phyloP scores from a whole-genome alignment of 2,797 vertebrate genomes.

The Pipistrellus nathusii region DNA sequence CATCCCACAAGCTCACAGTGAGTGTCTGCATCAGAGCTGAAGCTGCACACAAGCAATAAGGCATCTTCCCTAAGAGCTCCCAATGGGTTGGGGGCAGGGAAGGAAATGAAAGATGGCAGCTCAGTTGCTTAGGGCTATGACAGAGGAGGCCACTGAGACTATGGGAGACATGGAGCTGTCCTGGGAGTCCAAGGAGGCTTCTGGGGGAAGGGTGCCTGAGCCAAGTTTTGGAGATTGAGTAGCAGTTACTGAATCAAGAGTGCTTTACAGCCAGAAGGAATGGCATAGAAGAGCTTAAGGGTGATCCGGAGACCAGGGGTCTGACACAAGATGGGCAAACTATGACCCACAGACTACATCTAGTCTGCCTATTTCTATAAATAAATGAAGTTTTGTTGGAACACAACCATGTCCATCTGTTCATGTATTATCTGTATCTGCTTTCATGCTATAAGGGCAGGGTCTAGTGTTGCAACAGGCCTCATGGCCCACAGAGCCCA shows the following conservation, averaged over 20 bases:
- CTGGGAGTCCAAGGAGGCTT: neutral
- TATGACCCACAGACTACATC: neutral
- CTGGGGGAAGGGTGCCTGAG: neutral
- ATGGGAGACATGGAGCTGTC: neutral
- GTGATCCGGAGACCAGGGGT: neutral
- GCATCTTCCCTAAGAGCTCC: neutral
- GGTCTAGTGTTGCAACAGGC: neutral
- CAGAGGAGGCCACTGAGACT: neutral
- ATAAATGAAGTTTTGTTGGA: conserved; percentile 68
- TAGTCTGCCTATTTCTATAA: conserved; percentile 7
- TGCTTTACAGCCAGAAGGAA: neutral
- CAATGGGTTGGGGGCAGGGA: neutral
- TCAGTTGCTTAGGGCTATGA: neutral
- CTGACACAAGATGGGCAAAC: neutral
- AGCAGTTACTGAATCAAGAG: neutral
- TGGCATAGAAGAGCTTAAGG: neutral
- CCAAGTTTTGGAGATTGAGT: neutral
- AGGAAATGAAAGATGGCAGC: neutral
- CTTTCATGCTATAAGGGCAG: neutral
- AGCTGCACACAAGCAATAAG: neutral
- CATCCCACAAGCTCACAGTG: neutral
- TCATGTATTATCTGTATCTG: neutral
- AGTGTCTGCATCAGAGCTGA: neutral
- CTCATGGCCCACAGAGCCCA: neutral
- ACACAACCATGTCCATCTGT: neutral